Percentiles rank a stretch among this genome's conserved stretches.
phyloP scores from a whole-genome alignment of 2,797 vertebrate species.

The Protosalanx chinensis region DNA sequence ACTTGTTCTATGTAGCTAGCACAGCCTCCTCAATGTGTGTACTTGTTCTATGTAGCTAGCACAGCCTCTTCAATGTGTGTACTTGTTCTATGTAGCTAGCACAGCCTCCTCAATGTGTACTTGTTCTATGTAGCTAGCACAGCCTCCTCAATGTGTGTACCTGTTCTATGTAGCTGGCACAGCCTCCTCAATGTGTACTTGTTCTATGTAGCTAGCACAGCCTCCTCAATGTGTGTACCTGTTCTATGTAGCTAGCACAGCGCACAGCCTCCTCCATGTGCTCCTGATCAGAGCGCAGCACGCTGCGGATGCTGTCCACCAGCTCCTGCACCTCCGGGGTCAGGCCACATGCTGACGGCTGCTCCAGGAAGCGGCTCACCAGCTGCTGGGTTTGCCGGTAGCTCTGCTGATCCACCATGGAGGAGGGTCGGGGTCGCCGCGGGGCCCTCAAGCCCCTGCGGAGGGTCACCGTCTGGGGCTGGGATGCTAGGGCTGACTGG shows the following conservation, averaged over 20 bases:
- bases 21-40: background rate
- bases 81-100: conserved; percentile 79
- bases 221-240: conserved; percentile 31
- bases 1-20: background rate
- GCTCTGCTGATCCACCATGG: conserved; percentile 80
- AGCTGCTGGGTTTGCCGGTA: conserved; percentile 80
- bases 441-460: conserved; percentile 45
- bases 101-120: conserved; percentile 83
- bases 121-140: conserved; percentile 62
- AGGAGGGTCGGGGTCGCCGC: conserved; percentile 67
- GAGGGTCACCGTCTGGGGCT: conserved; percentile 53
- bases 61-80: background rate
- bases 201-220: conserved; percentile 78
- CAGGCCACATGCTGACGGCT: conserved; percentile 73
- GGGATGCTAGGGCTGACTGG: conserved; percentile 43
- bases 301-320: conserved; percentile 80
- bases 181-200: conserved; percentile 30
- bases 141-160: conserved; percentile 15
- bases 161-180: conserved; percentile 66
- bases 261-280: conserved; percentile 83
- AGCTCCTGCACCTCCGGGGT: conserved; percentile 76
- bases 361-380: conserved; percentile 76
- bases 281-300: conserved; percentile 82
- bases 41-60: conserved; percentile 68
- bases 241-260: conserved; percentile 82